phyloP scores from a whole-genome alignment of 2,113 vertebrate genomes.

The Megaceryle maxima region DNA sequence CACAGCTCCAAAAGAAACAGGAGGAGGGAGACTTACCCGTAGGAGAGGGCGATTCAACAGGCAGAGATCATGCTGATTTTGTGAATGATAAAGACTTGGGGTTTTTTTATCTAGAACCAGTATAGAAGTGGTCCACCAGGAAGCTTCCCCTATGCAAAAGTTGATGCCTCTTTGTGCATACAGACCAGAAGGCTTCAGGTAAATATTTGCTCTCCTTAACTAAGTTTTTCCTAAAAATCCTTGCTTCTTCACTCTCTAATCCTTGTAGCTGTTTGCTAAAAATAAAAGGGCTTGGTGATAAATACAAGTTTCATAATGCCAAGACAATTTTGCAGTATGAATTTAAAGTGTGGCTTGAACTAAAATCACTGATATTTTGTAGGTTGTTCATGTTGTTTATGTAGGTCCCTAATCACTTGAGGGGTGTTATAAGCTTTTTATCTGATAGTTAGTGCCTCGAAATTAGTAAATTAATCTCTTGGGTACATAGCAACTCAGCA shows the following conservation, averaged over 20 bases:
- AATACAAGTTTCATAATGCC: background rate
- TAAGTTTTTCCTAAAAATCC: background rate
- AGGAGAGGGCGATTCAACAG: background rate
- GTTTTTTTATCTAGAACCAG: background rate
- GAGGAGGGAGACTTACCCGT: background rate
- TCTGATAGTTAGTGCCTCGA: background rate
- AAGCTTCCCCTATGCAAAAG: background rate
- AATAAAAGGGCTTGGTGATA: background rate
- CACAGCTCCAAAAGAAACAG: background rate
- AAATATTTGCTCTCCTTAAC: background rate
- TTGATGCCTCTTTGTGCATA: background rate
- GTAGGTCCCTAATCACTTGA: slow-evolving; percentile 24
- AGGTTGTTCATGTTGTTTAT: background rate
- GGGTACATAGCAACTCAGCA: background rate
- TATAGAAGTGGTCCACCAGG: background rate
- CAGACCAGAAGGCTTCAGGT: background rate
- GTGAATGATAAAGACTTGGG: background rate
- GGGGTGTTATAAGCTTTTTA: slow-evolving; percentile 30
- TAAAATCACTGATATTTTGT: background rate
- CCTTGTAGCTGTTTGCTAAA: background rate
- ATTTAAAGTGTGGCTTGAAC: background rate
- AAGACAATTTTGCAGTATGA: background rate
- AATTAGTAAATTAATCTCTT: slow-evolving; percentile 58
- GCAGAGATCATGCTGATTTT: background rate
- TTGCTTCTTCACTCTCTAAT: background rate